Evolutionary conservation across 2,888 invertebrate genomes (phyloP).

Genomic region (Agrochola lota): DNA sequence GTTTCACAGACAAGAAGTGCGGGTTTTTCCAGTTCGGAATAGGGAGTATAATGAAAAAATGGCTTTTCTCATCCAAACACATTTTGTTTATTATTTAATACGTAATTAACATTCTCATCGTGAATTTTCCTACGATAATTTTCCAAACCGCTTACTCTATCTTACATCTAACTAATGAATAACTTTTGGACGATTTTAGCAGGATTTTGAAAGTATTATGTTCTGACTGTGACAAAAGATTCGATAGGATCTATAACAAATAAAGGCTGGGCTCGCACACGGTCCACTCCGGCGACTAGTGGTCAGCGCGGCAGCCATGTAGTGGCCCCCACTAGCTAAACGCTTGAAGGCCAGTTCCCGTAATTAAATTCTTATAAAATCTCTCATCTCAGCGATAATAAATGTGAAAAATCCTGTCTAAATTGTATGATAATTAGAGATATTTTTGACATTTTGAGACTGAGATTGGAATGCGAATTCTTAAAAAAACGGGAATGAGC

Average conservation of each 20-base stretch:
- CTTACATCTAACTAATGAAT: constrained; percentile 83
- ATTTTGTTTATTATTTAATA: constrained; percentile 86
- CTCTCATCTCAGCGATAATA: too few species aligned
- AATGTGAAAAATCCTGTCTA: neutral
- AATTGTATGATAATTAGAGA: neutral
- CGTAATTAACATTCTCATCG: constrained; percentile 83
- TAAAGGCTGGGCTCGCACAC: constrained; percentile 25
- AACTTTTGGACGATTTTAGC: constrained; percentile 86
- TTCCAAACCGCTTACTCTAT: constrained; percentile 86
- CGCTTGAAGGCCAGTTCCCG: neutral
- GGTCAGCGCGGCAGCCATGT: neutral
- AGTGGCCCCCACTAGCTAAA: neutral
- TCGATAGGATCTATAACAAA: constrained; percentile 50
- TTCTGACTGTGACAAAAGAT: constrained; percentile 57
- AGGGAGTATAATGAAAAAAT: constrained; percentile 44
- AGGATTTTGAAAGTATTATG: constrained; percentile 62
- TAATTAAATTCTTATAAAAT: too few species aligned
- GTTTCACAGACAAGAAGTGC: neutral
- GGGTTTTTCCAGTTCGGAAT: neutral
- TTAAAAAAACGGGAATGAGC: neutral
- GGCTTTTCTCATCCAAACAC: constrained; percentile 83
- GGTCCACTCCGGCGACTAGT: neutral
- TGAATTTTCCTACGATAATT: constrained; percentile 85
- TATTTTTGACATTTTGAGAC: neutral
- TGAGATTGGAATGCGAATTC: neutral